Conservation (phyloP, 2,797 vertebrate genomes). For the Enteromius treurensis region DNA sequence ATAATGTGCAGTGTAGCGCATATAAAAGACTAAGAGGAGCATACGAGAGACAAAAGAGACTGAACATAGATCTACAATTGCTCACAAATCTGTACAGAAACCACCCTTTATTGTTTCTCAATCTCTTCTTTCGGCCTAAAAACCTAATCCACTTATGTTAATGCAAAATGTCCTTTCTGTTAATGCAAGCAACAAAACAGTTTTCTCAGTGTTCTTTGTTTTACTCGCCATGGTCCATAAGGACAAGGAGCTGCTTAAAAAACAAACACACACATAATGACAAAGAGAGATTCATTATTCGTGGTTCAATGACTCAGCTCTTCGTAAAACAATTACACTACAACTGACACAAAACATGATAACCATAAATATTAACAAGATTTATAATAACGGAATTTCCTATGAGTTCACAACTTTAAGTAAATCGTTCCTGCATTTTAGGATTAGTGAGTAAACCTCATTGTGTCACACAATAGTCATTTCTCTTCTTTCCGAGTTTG, state of each 20-base stretch:
- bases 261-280: background rate
- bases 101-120: background rate
- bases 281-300: conserved; percentile 9
- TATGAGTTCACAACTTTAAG: background rate
- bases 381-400: background rate
- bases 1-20: background rate
- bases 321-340: background rate
- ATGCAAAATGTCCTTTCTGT: conserved; percentile 7
- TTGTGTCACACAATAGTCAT: background rate
- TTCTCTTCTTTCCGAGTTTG: background rate
- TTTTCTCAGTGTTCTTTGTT: background rate
- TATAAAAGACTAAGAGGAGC: background rate
- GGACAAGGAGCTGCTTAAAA: background rate
- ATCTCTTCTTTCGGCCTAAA: conserved; percentile 10
- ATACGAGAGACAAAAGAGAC: background rate
- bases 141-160: conserved; percentile 21
- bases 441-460: background rate
- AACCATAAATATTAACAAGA: background rate
- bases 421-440: background rate
- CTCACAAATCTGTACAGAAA: background rate
- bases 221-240: background rate
- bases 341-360: background rate
- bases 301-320: background rate
- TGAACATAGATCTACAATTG: background rate
- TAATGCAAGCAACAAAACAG: conserved; percentile 4